These are phyloP conservation scores for Ceratina calcarata DNA, from an alignment of 1,140 invertebrate genomes.

Conservation along the genomic window DNA sequence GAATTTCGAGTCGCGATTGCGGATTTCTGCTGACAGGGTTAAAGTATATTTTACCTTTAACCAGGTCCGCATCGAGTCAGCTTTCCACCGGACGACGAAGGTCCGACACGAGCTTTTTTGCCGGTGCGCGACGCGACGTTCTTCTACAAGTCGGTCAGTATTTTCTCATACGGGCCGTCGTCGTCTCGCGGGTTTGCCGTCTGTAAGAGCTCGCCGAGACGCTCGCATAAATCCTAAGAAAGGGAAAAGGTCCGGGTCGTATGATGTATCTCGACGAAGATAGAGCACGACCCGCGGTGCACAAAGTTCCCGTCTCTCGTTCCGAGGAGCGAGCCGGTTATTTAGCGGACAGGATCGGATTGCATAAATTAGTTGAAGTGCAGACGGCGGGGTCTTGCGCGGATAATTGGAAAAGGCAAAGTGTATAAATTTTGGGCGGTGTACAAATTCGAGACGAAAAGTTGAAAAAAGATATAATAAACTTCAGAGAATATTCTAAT, in stretches of 20 bases:
- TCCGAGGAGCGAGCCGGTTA: not conserved
- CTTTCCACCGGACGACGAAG: slow-evolving; percentile 32
- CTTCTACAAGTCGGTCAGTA: slow-evolving; percentile 40
- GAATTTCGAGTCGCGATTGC: slow-evolving; percentile 17
- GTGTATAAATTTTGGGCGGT: too few relatives aligned
- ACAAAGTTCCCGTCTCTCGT: slow-evolving; percentile 31
- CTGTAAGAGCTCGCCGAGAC: slow-evolving; percentile 16
- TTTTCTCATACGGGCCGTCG: slow-evolving; percentile 15
- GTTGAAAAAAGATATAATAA: not conserved
- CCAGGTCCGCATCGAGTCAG: slow-evolving; percentile 46
- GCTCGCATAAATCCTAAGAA: slow-evolving; percentile 34
- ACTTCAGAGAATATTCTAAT: not conserved
- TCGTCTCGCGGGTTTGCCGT: too few relatives aligned
- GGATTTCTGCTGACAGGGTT: slow-evolving; percentile 57
- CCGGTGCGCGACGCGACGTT: slow-evolving; percentile 12
- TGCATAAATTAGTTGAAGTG: slow-evolving; percentile 52
- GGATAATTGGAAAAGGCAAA: slow-evolving; percentile 48
- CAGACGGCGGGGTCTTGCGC: slow-evolving; percentile 15
- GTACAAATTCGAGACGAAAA: not conserved
- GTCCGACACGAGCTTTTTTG: slow-evolving; percentile 26
- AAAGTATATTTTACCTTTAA: slow-evolving; percentile 54
- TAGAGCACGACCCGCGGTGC: not conserved
- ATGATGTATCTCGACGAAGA: slow-evolving; percentile 28
- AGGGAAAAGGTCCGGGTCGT: not conserved
- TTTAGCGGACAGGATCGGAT: slow-evolving; percentile 26